phyloP scores from a whole-genome alignment of 1,140 invertebrate species.

The Drosophila subpulchrella region DNA sequence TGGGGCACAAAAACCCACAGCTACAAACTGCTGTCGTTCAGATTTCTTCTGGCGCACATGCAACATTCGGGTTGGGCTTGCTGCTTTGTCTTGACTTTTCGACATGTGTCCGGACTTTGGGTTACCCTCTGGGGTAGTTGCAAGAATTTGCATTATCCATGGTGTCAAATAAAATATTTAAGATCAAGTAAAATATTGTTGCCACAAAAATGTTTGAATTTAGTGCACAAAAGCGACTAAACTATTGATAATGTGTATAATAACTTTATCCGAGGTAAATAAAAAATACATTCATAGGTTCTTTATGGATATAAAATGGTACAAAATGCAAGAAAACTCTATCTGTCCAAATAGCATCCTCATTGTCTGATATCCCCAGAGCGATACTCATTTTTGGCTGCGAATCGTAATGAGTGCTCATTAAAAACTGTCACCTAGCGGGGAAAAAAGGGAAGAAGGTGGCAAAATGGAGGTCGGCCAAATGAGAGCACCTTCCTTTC shows the following conservation, averaged over 20 bases:
- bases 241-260: no score
- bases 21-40: slow-evolving; percentile 15
- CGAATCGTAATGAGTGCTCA: slow-evolving; percentile 47
- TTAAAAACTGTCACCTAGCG: slow-evolving; percentile 42
- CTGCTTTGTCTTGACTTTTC: slow-evolving; percentile 27
- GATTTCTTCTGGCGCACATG: slow-evolving; percentile 47
- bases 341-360: background rate
- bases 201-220: no score
- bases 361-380: background rate
- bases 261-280: no score
- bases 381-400: background rate
- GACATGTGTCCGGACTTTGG: background rate
- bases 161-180: no score
- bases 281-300: no score
- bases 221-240: no score
- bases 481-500: slow-evolving; percentile 9
- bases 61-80: slow-evolving; percentile 54
- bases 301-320: no score
- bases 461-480: background rate
- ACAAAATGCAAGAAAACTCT: no score
- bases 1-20: slow-evolving; percentile 29
- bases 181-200: no score
- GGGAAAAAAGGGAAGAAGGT: background rate
- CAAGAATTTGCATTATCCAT: no score
- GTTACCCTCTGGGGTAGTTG: background rate